Evolutionary conservation across 2,888 invertebrate genomes (phyloP), one percentile per base, ranked within the genome.

Genomic region (Drosophila putrida): DNA sequence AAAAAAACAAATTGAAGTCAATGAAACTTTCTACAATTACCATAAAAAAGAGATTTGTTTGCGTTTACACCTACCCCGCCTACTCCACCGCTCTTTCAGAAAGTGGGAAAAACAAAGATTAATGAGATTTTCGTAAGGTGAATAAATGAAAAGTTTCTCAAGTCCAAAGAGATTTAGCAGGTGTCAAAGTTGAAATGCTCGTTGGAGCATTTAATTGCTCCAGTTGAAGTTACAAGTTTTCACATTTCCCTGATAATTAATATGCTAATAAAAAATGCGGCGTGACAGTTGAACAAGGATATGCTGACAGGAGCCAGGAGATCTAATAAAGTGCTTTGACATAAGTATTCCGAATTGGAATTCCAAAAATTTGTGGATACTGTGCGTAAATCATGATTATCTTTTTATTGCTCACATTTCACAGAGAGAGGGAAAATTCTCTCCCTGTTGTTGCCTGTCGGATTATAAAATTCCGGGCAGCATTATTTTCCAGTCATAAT

Each of bases 1-100:
- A n/a, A n/a, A 49, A 44, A 64, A 69, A 63, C 61, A 43, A 36
- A 49, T 2, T 47, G 33, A 58, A 62, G 67, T 55, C 82, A 79
- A 78, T 80, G 71, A 73, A 80, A 75, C 78, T 81, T 72, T 28
- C 10, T 46, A 3, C 87, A 85, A 90, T 90, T 90, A 90, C 78
- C 90, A 90, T 90, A 90, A 90, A 90, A 90, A 90, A 82, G 76
- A 80, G 77, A 90, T 90, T 90, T 90, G 82, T 90, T 88, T 81
- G 78, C 76, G 79, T 78, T 83, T 75, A 70, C 86, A 82, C 78
- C 82, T 78, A 68, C 36, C 38, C 51, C 27, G 15, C 10, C 31
- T 31, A 10, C n/a, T n/a, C n/a, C n/a, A n/a, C 0, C 2, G n/a
- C 20, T 36, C 43, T 36, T 28, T 49, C 28, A 31, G 6, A 9